phyloP scores from a whole-genome alignment of 1,140 invertebrate genomes.

The Atopsyche davidsoni region DNA sequence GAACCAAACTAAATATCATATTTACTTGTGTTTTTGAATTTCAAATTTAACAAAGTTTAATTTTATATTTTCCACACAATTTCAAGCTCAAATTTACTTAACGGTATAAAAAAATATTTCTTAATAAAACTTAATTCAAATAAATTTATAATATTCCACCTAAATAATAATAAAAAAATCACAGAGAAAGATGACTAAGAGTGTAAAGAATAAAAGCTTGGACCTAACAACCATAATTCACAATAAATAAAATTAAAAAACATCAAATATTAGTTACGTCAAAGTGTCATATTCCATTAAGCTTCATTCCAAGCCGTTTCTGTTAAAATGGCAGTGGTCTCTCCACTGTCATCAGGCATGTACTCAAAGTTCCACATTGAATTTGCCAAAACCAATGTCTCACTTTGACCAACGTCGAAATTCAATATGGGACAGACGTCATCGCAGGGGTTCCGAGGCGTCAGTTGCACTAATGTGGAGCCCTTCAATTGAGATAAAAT shows the following conservation, averaged over 20 bases:
- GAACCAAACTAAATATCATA: no score
- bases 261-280: neutral
- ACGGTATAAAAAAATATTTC: no score
- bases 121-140: no score
- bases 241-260: neutral
- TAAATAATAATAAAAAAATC: slow-evolving; percentile 2
- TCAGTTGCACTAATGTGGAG: slow-evolving; percentile 56
- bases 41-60: no score
- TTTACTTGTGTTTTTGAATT: no score
- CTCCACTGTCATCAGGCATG: slow-evolving; percentile 56
- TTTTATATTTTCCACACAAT: no score
- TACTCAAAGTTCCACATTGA: slow-evolving; percentile 73
- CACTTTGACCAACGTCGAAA: slow-evolving; percentile 60
- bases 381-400: slow-evolving; percentile 67
- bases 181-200: neutral
- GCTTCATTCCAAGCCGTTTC: slow-evolving; percentile 66
- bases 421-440: slow-evolving; percentile 60
- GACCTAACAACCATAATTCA: neutral
- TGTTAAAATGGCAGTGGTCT: slow-evolving; percentile 69
- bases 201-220: neutral
- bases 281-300: slow-evolving; percentile 30
- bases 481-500: slow-evolving; percentile 69
- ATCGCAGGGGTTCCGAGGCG: slow-evolving; percentile 63
- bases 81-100: no score
- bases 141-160: no score